Base-by-base conservation (phyloP, 1,140 invertebrate species). In the Brachionus manjavacas region DNA sequence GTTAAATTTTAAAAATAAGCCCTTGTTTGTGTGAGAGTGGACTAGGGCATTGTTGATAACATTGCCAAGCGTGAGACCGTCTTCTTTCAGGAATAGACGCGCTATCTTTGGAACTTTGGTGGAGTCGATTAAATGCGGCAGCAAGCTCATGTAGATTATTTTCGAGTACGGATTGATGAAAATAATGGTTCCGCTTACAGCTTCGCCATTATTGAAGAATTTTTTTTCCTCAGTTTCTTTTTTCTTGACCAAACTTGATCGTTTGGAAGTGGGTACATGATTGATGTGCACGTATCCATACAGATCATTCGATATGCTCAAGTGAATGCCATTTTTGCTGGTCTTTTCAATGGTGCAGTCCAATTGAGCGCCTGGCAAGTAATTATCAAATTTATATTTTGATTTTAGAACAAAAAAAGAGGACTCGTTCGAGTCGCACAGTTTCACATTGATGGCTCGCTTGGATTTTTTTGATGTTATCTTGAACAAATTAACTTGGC, bases 281-380 rank as follows among this genome's bases (percentile, higher is more conserved):
- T 68, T 64, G 14, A 64, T 64, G 52, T 81, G 79, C n/a, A 81
- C 64, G 46, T 64, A 81, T 11, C 79, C 79, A 14, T 60, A 64
- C 20, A 81, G 41, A 23, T 81, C 35, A 23, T 68, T 68, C 9
- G 79, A 20, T 9, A 81, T 68, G 52, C 31, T 81, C 52, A 81
- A 60, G 7, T 81, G 79, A 12, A 81, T 20, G 20, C 79, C 79
- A 46, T 81, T 81, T 60, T 68, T 68, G 39, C 52, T 46, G 14
- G 60, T 64, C 25, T 81, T 81, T 81, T 81, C 79, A 39, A 81
- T 46, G 20, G 64, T 68, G 14, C 79, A 81, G 52, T 81, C 64
- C 35, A 81, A 64, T 60, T 64, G 52, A 41, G 52, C 79, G 11
- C 79, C 79, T 68, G 79, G 79, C 8, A 81, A 35, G 60, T 81